phyloP scores from a whole-genome alignment of 2,888 invertebrate genomes.

The Zonitis immaculata region DNA sequence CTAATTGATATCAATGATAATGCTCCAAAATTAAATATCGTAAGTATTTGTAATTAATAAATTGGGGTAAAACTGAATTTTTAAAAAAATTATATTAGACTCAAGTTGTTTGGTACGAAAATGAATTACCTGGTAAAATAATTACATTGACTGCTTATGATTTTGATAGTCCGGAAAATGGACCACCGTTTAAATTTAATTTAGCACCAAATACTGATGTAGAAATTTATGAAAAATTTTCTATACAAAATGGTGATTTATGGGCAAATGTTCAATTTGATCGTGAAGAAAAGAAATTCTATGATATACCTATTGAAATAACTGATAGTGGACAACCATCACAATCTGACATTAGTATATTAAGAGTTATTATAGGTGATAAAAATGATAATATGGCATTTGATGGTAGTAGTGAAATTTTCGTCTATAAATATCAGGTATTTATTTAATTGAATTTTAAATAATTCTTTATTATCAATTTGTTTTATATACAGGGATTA shows the following conservation, averaged over 20 bases:
- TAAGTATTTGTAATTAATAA: slow-evolving; percentile 40
- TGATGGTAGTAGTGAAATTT: slow-evolving; percentile 82
- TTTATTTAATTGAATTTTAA: slow-evolving; percentile 3
- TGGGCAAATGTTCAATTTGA: slow-evolving; percentile 74
- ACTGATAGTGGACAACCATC: slow-evolving; percentile 75
- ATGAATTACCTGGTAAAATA: slow-evolving; percentile 64
- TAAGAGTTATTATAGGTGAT: slow-evolving; percentile 91
- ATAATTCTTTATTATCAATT: neutral
- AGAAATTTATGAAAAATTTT: slow-evolving; percentile 68
- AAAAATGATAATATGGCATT: slow-evolving; percentile 89
- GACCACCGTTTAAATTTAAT: slow-evolving; percentile 76
- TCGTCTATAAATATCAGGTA: slow-evolving; percentile 91
- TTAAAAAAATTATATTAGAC: slow-evolving; percentile 47
- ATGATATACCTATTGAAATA: slow-evolving; percentile 83
- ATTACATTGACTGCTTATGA: slow-evolving; percentile 68
- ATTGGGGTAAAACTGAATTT: slow-evolving; percentile 1
- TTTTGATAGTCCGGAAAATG: slow-evolving; percentile 76
- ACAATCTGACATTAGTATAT: slow-evolving; percentile 73
- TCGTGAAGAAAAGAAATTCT: slow-evolving; percentile 81
- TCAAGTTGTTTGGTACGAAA: slow-evolving; percentile 81
- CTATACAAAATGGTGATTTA: slow-evolving; percentile 59
- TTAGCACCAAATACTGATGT: slow-evolving; percentile 62
- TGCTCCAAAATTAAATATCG: slow-evolving; percentile 78
- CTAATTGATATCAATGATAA: slow-evolving; percentile 90
- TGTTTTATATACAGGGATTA: slow-evolving; percentile 54